Conservation (phyloP, 2,797 vertebrate species). For the Lophotriccus pileatus region DNA sequence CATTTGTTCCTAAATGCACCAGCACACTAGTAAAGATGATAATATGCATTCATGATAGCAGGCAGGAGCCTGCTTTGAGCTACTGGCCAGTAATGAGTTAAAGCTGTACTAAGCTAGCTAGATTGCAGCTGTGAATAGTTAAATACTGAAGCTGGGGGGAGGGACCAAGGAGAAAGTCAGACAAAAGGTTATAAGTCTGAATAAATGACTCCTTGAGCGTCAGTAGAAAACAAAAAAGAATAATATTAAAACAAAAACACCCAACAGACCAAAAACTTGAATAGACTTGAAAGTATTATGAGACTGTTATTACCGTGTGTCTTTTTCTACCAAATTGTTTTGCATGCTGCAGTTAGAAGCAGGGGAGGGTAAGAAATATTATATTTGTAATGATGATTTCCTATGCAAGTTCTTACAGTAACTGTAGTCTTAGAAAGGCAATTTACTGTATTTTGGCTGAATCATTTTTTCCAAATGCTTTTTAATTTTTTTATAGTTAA, state of each 20-base stretch:
- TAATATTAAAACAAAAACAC: rapidly evolving
- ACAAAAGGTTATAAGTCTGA: background rate
- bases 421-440: background rate
- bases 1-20: background rate
- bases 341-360: background rate
- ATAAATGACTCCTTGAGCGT: background rate
- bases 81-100: background rate
- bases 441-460: background rate
- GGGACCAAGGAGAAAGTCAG: background rate
- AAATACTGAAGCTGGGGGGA: background rate
- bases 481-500: background rate
- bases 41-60: background rate
- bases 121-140: background rate
- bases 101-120: background rate
- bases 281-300: background rate
- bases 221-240: background rate
- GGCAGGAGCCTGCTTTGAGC: background rate
- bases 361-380: background rate
- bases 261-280: background rate
- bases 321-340: background rate
- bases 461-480: background rate
- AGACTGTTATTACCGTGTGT: background rate
- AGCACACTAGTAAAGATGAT: background rate
- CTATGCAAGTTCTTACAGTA: background rate
- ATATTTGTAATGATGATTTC: background rate